Conservation (phyloP, 1,140 invertebrate genomes). For the Macrobrachium rosenbergii region DNA sequence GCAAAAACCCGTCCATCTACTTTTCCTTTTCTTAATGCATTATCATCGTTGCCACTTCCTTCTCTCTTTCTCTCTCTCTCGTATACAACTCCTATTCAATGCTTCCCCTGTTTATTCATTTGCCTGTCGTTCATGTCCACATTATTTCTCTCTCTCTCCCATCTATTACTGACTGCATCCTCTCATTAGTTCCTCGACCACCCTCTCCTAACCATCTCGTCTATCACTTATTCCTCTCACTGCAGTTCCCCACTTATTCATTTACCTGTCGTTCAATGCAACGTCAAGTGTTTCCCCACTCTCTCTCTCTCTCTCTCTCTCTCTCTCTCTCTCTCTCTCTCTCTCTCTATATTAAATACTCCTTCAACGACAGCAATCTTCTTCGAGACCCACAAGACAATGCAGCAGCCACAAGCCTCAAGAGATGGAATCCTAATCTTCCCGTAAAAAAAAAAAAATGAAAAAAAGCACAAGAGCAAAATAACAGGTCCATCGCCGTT, state of each 20-base stretch:
- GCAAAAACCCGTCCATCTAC: not conserved
- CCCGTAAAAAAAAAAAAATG: no score
- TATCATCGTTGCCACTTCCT: not conserved
- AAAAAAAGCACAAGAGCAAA: no score
- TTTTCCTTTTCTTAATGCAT: not conserved
- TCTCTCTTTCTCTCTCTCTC: not conserved
- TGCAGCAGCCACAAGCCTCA: no score
- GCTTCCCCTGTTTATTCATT: not conserved
- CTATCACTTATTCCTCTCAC: no score
- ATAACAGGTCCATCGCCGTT: no score
- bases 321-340: conserved; percentile 6
- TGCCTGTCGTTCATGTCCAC: no score
- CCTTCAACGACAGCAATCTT: not conserved
- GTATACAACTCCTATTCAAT: not conserved
- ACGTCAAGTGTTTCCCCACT: not conserved
- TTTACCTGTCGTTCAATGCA: no score
- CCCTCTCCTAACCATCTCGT: not conserved
- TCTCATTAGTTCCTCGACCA: not conserved
- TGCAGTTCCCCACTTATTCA: no score
- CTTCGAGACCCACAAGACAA: no score
- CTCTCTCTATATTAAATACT: not conserved
- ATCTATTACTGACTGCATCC: not conserved
- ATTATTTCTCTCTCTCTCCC: no score
- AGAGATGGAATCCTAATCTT: no score
- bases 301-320: not conserved